Evolutionary conservation across 2,888 invertebrate genomes (phyloP).

Genomic region (Psylliodes chrysocephalus): DNA sequence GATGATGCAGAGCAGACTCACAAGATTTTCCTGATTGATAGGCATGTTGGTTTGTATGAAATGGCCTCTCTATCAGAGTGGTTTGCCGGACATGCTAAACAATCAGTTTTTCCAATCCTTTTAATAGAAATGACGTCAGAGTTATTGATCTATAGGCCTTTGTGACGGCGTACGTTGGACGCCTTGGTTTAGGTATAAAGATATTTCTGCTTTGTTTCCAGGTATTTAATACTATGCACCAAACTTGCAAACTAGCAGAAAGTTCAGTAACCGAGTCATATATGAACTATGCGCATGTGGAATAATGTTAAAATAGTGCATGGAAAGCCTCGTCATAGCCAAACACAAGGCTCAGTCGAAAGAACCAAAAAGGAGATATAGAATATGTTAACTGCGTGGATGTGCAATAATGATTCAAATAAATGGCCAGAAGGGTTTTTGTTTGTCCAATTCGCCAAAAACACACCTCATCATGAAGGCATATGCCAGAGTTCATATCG

Average conservation of each 20-base stretch:
- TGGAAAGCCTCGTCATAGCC: conserved; percentile 37
- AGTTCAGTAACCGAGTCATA: too few relatives aligned
- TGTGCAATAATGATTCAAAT: too few relatives aligned
- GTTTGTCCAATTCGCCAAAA: conserved; percentile 62
- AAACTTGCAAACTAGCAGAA: conserved; percentile 31
- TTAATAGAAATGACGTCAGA: too few relatives aligned
- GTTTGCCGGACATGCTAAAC: too few relatives aligned
- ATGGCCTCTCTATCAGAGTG: too few relatives aligned
- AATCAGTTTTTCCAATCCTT: too few relatives aligned
- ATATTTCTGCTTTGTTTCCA: conserved; percentile 39
- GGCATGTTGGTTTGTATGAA: too few relatives aligned
- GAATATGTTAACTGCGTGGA: conserved; percentile 57
- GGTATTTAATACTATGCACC: conserved; percentile 28
- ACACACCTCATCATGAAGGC: too few relatives aligned
- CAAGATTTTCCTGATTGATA: too few relatives aligned
- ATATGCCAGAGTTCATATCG: too few relatives aligned
- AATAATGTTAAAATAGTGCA: conserved; percentile 9
- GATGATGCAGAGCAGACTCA: too few relatives aligned
- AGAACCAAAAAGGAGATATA: conserved; percentile 41
- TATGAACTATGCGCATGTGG: conserved; percentile 29
- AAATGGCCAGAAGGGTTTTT: conserved; percentile 57
- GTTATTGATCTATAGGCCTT: conserved; percentile 44
- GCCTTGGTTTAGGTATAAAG: conserved; percentile 44
- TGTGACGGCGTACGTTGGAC: conserved; percentile 49
- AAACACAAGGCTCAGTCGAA: conserved; percentile 54